These are phyloP conservation scores for Heliothis virescens DNA, from an alignment of 1,140 invertebrate species.

Conservation along the genomic window DNA sequence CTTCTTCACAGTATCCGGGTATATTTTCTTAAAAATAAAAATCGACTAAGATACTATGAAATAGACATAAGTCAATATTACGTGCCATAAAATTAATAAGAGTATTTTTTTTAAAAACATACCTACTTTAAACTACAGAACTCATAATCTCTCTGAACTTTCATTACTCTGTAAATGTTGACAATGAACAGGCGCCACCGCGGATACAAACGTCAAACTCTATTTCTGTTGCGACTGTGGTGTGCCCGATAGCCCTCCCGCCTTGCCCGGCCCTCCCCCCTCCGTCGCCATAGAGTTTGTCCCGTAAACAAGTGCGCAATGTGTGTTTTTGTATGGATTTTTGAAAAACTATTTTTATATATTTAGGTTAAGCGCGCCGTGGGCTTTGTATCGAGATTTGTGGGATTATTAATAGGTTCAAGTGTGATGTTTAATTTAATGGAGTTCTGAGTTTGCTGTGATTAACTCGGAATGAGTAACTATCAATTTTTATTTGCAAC, in stretches of 20 bases:
- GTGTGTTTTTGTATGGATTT: slow-evolving; percentile 68
- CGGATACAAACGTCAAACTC: slow-evolving; percentile 83
- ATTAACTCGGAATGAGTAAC: background rate
- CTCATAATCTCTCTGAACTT: slow-evolving; percentile 41
- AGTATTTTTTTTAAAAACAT: too few relatives aligned
- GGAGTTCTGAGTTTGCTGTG: background rate
- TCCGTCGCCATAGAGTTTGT: slow-evolving; percentile 47
- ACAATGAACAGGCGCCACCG: slow-evolving; percentile 85
- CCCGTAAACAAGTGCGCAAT: slow-evolving; percentile 62
- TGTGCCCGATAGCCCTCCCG: slow-evolving; percentile 61
- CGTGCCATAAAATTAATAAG: background rate
- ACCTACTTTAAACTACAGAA: background rate
- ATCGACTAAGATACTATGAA: too few relatives aligned
- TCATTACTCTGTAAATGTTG: slow-evolving; percentile 74
- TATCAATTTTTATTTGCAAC: background rate
- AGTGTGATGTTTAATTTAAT: slow-evolving; percentile 13
- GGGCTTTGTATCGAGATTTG: slow-evolving; percentile 15
- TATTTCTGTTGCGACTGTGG: slow-evolving; percentile 82
- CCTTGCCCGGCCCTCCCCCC: slow-evolving; percentile 18
- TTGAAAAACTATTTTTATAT: slow-evolving; percentile 47
- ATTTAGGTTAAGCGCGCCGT: slow-evolving; percentile 50
- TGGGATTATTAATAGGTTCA: slow-evolving; percentile 1
- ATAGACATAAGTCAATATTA: background rate
- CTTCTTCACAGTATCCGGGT: too few relatives aligned
- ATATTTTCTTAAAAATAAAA: background rate